Evolutionary conservation across 2,797 vertebrate genomes (phyloP).

Genomic region (Parambassis ranga): DNA sequence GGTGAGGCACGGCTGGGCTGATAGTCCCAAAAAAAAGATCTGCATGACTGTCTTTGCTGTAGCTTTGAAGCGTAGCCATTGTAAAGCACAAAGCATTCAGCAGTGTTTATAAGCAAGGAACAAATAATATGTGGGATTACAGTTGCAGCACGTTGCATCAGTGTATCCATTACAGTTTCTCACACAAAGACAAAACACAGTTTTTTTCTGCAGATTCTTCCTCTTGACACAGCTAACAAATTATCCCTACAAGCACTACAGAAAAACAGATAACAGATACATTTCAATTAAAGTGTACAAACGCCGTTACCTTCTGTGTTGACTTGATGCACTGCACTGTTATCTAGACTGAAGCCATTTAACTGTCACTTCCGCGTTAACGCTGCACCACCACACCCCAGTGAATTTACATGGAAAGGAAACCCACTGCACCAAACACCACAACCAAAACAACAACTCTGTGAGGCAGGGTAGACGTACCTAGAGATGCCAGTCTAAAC

Average conservation of each 20-base stretch:
- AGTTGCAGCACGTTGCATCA: constrained; percentile 71
- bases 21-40: constrained; percentile 4
- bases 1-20: background rate
- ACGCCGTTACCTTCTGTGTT: constrained; percentile 39
- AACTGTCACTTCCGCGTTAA: constrained; percentile 58
- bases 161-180: constrained; percentile 27
- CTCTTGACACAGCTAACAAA: background rate
- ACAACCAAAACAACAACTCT: constrained; percentile 46
- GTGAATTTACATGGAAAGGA: constrained; percentile 57
- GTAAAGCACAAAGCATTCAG: background rate
- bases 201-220: background rate
- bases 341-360: constrained; percentile 31
- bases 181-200: background rate
- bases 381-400: constrained; percentile 56
- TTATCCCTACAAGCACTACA: background rate
- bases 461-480: constrained; percentile 44
- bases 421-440: constrained; percentile 28
- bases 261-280: background rate
- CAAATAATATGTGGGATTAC: background rate
- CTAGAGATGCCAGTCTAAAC: constrained; percentile 36
- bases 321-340: constrained; percentile 39
- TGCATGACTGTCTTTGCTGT: background rate
- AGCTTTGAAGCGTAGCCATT: too few species aligned
- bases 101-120: background rate
- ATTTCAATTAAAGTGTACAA: background rate